phyloP scores from a whole-genome alignment of 2,797 vertebrate genomes.

The Aeoliscus strigatus region DNA sequence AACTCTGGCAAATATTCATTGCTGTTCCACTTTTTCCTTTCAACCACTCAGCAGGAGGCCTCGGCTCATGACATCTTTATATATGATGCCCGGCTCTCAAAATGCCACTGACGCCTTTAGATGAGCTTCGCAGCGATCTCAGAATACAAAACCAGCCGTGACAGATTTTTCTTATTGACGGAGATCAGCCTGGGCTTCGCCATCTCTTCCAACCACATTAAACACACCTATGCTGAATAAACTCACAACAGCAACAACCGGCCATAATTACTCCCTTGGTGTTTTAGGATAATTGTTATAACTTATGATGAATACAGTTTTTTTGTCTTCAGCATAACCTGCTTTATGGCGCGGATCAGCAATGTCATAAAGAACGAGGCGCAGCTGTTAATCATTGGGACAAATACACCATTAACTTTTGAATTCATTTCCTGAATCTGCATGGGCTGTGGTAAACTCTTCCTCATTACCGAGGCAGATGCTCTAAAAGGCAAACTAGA shows the following conservation, averaged over 20 bases:
- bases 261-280: slow-evolving; percentile 52
- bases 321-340: slow-evolving; percentile 24
- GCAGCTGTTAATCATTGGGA: slow-evolving; percentile 73
- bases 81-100: slow-evolving; percentile 82
- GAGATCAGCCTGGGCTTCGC: slow-evolving; percentile 41
- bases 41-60: slow-evolving; percentile 79
- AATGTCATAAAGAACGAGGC: slow-evolving; percentile 64
- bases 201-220: slow-evolving; percentile 23
- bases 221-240: slow-evolving; percentile 20
- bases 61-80: slow-evolving; percentile 81
- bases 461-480: slow-evolving; percentile 74
- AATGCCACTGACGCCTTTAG: slow-evolving; percentile 83
- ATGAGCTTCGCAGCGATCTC: slow-evolving; percentile 80
- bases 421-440: slow-evolving; percentile 71
- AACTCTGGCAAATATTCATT: slow-evolving; percentile 79
- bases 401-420: slow-evolving; percentile 76
- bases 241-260: slow-evolving; percentile 28
- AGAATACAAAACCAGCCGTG: slow-evolving; percentile 78
- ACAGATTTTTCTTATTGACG: slow-evolving; percentile 78
- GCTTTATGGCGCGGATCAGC: slow-evolving; percentile 63
- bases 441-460: slow-evolving; percentile 72
- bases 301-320: slow-evolving; percentile 56
- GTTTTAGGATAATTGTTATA: slow-evolving; percentile 59
- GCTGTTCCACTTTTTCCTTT: slow-evolving; percentile 73
- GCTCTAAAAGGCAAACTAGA: slow-evolving; percentile 68